phyloP scores from a whole-genome alignment of 2,797 vertebrate genomes.

The Otus scops region DNA sequence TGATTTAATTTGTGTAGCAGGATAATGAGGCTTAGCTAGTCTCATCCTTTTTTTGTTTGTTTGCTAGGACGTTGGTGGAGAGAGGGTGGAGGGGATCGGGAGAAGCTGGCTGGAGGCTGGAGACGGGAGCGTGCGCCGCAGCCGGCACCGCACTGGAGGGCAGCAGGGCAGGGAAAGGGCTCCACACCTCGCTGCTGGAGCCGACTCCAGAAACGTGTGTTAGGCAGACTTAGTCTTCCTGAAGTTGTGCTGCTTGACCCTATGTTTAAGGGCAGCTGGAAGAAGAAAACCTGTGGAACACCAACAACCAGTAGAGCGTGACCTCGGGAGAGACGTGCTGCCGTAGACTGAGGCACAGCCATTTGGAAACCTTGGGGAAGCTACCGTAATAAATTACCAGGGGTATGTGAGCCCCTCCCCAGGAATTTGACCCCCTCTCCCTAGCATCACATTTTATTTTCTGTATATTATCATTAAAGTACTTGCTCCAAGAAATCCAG shows the following conservation, averaged over 20 bases:
- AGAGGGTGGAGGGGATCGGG: neutral
- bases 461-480: neutral
- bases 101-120: neutral
- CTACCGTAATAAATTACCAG: neutral
- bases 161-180: neutral
- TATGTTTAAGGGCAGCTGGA: neutral
- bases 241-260: neutral
- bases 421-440: neutral
- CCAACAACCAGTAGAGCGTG: neutral
- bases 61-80: neutral
- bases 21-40: constrained; percentile 24
- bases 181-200: neutral
- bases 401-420: neutral
- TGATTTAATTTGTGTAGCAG: constrained; percentile 23
- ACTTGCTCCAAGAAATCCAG: neutral
- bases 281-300: rapidly evolving
- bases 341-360: neutral
- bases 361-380: neutral
- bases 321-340: neutral
- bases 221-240: neutral
- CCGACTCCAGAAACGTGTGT: rapidly evolving
- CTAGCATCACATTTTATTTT: neutral
- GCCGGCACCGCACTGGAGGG: rapidly evolving
- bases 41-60: neutral
- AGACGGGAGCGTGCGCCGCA: rapidly evolving